Evolutionary conservation across 2,888 invertebrate genomes (phyloP), one percentile per base, ranked within the genome.

Genomic region (Oegoconia quadripuncta): DNA sequence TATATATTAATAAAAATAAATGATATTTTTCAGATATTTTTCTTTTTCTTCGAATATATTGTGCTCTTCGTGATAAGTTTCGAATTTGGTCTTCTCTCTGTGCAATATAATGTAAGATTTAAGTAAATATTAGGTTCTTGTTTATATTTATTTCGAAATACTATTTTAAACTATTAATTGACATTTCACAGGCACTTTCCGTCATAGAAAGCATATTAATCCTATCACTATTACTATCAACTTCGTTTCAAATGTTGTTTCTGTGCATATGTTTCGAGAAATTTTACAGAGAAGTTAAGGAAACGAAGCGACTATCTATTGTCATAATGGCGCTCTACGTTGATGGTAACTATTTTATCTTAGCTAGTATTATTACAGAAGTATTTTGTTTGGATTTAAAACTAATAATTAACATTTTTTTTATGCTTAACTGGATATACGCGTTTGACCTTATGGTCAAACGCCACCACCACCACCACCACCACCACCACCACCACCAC

Each of bases 231-330:
- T 2, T 27, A 13, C 2, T 27, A 12, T 6, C 14, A 13, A 8
- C 13, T 3, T 27, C 3, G 2, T 12, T 27, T 13, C 27, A 27
- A 27, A 14, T 2, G 6, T 1, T 66, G 2, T 39, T 64, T 3
- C 47, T 80, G 7, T 67, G 70, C 15, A 5, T 68, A 2, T 59
- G 72, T 3, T 64, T 63, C 31, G 72, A 77, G 48, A 2, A 51
- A 1, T 71, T 79, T 37, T 64, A 61, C 7, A 52, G 56, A 39
- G 67, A 74, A 52, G 57, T 80, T 1, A 74, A 62, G 34, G 58
- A 62, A 45, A 74, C 68, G 0, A 81, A 79, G 47, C 57, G 61
- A 13, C 44, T 77, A 15, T 62, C 65, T 5, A 68, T 73, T 12
- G 53, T 50, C 9, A 42, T 78, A 4, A 62, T 78, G 64, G 62